Percentiles rank a stretch among this genome's conserved stretches.
Conservation (phyloP, 2,888 invertebrate species). For the Cecidostiba fungosa region DNA sequence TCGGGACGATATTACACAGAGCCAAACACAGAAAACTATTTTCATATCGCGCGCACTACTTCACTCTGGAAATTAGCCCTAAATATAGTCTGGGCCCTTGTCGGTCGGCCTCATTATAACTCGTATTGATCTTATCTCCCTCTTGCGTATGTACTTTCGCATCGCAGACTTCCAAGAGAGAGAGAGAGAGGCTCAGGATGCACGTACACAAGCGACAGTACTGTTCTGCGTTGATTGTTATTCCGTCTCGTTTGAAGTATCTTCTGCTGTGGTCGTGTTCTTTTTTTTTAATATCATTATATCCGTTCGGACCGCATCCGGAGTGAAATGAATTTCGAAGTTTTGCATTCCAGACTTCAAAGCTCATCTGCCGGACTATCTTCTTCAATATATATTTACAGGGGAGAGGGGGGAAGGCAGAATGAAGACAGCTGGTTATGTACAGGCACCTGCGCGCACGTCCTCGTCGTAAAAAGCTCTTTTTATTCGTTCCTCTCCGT, state of each 20-base stretch:
- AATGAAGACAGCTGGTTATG: constrained; percentile 6
- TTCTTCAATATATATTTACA: neutral
- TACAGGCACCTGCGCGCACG: neutral
- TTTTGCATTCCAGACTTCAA: neutral
- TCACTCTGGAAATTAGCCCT: neutral
- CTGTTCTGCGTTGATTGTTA: neutral
- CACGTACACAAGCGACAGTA: neutral
- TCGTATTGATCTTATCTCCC: neutral
- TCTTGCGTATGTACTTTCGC: neutral
- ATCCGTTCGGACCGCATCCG: neutral
- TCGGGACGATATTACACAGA: neutral
- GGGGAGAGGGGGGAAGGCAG: no score
- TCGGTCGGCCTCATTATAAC: neutral
- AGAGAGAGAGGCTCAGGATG: neutral
- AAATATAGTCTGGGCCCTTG: neutral
- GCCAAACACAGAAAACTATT: neutral
- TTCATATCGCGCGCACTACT: neutral
- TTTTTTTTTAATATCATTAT: neutral
- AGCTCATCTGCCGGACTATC: neutral
- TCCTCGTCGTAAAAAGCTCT: neutral
- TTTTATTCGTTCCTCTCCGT: neutral
- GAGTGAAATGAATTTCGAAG: neutral
- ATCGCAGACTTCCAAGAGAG: neutral
- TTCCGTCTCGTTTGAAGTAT: neutral
- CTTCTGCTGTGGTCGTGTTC: neutral